Evolutionary conservation across 2,113 vertebrate species (phyloP).

Genomic region (Phaetusa simplex): DNA sequence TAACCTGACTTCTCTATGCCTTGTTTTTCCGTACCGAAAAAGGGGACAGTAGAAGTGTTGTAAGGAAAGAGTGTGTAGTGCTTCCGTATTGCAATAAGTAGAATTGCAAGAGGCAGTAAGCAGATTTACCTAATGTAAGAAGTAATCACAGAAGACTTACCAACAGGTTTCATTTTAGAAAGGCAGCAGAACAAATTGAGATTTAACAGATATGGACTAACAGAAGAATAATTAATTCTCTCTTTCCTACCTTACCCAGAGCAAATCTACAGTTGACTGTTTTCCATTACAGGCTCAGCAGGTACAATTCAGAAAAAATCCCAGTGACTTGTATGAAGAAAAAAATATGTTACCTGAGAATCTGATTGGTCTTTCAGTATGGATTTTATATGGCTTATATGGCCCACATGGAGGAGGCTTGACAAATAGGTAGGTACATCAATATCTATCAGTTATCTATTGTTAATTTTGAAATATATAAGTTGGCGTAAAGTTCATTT

Average conservation of each 20-base stretch:
- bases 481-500: not conserved
- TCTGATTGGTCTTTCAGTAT: not conserved
- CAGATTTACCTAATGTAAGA: not conserved
- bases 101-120: not conserved
- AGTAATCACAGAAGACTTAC: not conserved
- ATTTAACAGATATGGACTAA: not conserved
- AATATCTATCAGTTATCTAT: not conserved
- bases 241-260: not conserved
- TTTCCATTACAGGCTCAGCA: not conserved
- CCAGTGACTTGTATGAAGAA: not conserved
- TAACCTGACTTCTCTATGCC: not conserved
- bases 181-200: not conserved
- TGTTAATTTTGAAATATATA: not conserved
- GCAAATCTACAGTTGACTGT: not conserved
- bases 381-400: not conserved
- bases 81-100: not conserved
- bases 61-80: not conserved
- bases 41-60: not conserved
- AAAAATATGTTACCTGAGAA: not conserved
- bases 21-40: not conserved
- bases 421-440: not conserved
- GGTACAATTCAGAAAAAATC: not conserved
- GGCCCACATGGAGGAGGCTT: rapidly evolving
- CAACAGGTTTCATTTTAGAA: not conserved
- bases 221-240: not conserved